Conservation (phyloP, 2,888 invertebrate genomes). For the Hirtodrosophila cameraria region DNA sequence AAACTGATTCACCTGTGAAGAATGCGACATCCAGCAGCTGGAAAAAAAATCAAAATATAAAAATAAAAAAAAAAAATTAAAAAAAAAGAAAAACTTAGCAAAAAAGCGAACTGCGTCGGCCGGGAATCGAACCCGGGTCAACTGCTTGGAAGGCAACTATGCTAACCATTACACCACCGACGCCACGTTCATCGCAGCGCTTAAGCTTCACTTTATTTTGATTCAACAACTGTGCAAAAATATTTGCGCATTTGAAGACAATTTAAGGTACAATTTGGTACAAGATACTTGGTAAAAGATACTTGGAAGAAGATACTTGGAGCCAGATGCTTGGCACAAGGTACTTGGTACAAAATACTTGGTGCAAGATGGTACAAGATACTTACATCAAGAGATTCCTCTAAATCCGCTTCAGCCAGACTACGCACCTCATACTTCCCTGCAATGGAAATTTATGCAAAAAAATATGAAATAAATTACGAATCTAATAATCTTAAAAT, state of each 20-base stretch:
- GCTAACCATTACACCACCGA: conserved; percentile 85
- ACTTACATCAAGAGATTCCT: conserved; percentile 86
- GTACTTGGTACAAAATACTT: no score
- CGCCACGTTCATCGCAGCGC: conserved; percentile 55
- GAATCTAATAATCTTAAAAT: no score
- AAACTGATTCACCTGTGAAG: conserved; percentile 87
- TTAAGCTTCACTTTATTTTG: conserved; percentile 22
- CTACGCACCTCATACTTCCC: conserved; percentile 87
- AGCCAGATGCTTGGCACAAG: no score
- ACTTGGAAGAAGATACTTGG: no score
- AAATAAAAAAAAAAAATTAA: conserved; percentile 54
- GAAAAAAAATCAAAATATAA: conserved; percentile 57
- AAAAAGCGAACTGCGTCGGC: conserved; percentile 82
- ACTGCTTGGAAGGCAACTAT: conserved; percentile 85
- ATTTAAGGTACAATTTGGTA: no score
- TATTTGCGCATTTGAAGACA: no score
- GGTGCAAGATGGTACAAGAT: no score
- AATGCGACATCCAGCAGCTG: conserved; percentile 84
- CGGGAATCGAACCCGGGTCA: conserved; percentile 85
- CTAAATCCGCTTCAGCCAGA: conserved; percentile 86
- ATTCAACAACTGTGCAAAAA: neutral
- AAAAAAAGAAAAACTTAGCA: conserved; percentile 3
- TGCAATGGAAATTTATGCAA: conserved; percentile 55
- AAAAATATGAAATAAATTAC: neutral
- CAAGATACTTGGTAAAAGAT: no score